Base-by-base conservation (phyloP, 2,113 vertebrate genomes). In the Platanista minor region DNA sequence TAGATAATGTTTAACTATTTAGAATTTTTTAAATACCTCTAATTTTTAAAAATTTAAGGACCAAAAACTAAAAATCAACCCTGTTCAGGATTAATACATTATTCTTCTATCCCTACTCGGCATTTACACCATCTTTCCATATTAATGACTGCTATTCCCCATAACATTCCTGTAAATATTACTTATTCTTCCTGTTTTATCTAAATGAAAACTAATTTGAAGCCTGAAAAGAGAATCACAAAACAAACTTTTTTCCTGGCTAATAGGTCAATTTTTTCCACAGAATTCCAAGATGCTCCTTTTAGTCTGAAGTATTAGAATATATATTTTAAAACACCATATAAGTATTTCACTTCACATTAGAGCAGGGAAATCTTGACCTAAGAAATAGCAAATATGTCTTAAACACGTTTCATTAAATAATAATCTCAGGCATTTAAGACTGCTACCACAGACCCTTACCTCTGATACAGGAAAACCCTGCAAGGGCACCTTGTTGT, bases 361-460 rank as follows among this genome's bases (percentile, higher is more conserved):
- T 41, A 83, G 5, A 91, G 36, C 66, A 90, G 21, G 0, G 6
- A 62, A 67, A 90, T 85, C n/a, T 71, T 77, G n/a, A 74, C n/a
- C 17, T 72, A 89, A 82, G 59, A 78, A 97, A 77, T 80, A 87
- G 2, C 23, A 64, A 62, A 3, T 69, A 83, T 75, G 89, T 72
- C 87, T 84, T 94, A 87, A 93, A 57, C 21, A 90, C 41, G 57
- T 95, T 92, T 88, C 71, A 84, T 66, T 93, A 85, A 75, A 75
- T 39, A 87, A 80, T 93, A 4, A 87, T 54, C 57, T 88, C 33
- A 72, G 52, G 29, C 57, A 66, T 46, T 69, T 17, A 21, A 74
- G 84, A 74, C 20, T n/a, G 14, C 43, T 43, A 88, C 21, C 87
- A 87, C 7, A 81, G 67, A 41, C 29, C 27, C 43, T 61, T 17